These are phyloP conservation scores for Phyllotreta cruciferae DNA, from an alignment of 2,888 invertebrate species.

Conservation along the genomic window DNA sequence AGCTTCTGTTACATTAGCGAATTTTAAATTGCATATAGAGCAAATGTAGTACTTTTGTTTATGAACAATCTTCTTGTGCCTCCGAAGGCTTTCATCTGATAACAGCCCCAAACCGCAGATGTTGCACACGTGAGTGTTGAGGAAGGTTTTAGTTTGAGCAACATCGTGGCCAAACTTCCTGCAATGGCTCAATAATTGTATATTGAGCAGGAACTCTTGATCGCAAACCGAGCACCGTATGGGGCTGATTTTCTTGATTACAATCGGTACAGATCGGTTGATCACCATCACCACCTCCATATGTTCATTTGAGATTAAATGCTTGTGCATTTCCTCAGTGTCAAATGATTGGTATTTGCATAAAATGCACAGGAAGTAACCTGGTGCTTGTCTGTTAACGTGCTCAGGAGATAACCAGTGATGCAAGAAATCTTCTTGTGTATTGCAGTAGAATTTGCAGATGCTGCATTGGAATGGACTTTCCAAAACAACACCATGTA, in stretches of 20 bases:
- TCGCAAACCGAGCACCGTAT: conserved; percentile 73
- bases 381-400: conserved; percentile 62
- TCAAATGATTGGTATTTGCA: conserved; percentile 74
- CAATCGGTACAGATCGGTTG: conserved; percentile 81
- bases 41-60: conserved; percentile 70
- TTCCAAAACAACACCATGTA: conserved; percentile 78
- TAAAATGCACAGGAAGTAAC: conserved; percentile 75
- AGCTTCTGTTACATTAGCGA: conserved; percentile 68
- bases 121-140: conserved; percentile 68
- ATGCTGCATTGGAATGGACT: conserved; percentile 86
- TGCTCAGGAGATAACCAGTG: conserved; percentile 78
- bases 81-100: conserved; percentile 69
- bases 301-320: conserved; percentile 72
- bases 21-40: conserved; percentile 71
- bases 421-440: conserved; percentile 70
- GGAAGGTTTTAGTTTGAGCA: conserved; percentile 50
- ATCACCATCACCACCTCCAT: conserved; percentile 77
- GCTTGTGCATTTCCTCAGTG: conserved; percentile 71
- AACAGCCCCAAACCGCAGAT: conserved; percentile 62
- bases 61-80: conserved; percentile 71
- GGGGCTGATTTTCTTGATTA: conserved; percentile 71
- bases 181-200: conserved; percentile 73
- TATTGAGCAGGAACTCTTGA: conserved; percentile 75
- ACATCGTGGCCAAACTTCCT: conserved; percentile 58
- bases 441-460: conserved; percentile 86